A percentile compares a stretch with the other conserved stretches of the same genome.
These are phyloP conservation scores for Pteropus alecto DNA, from an alignment of 2,113 vertebrate genomes.

Conservation along the genomic window DNA sequence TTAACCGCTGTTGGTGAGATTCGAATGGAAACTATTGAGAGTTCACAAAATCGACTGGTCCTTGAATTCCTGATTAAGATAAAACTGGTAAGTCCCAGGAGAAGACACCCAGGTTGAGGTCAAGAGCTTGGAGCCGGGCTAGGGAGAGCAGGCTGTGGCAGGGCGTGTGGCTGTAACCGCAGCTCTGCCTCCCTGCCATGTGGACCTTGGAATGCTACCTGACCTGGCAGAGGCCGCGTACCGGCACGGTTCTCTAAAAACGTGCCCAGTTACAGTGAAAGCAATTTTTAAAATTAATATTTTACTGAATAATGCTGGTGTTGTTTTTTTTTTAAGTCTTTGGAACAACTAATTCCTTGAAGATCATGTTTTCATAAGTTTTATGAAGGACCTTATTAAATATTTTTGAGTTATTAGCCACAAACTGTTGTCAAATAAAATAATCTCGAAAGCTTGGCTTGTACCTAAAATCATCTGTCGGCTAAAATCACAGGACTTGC, in stretches of 20 bases:
- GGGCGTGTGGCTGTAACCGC: rapidly evolving
- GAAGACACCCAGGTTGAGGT: neutral
- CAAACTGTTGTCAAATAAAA: neutral
- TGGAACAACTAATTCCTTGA: neutral
- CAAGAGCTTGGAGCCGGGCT: neutral
- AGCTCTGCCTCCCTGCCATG: neutral
- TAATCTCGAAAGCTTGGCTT: neutral
- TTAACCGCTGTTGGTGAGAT: neutral
- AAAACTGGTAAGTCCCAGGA: neutral
- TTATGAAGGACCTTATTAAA: neutral
- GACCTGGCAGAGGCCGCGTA: neutral
- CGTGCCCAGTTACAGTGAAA: neutral
- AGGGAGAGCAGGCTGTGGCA: neutral
- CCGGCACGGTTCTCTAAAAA: neutral
- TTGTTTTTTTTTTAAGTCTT: neutral
- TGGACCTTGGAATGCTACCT: rapidly evolving
- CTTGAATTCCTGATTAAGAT: neutral
- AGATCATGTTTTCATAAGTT: neutral
- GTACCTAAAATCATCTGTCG: neutral
- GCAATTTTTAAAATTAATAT: neutral
- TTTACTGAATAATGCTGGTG: neutral
- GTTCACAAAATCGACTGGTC: too few species aligned
- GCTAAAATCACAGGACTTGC: neutral
- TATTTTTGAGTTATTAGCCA: neutral
- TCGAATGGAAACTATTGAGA: neutral